A percentile compares a stretch with the other conserved stretches of the same genome.
Conservation (phyloP, 2,113 vertebrate species). For the Sakesphorus luctuosus region DNA sequence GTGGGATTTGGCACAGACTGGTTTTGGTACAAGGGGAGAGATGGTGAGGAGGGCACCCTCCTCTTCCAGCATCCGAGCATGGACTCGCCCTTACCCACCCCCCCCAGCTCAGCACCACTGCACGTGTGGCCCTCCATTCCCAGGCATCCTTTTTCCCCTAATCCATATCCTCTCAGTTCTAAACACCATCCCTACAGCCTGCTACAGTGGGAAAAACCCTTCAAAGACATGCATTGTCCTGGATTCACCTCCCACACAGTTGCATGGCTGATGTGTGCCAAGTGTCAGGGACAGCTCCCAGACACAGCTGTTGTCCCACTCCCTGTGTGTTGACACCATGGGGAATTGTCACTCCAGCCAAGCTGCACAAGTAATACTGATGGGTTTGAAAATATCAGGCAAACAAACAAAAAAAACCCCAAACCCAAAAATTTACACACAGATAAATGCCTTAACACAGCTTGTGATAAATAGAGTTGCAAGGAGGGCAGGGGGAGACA, state of each 20-base stretch:
- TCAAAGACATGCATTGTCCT: neutral
- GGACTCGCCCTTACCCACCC: neutral
- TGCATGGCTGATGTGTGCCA: neutral
- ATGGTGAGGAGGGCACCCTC: neutral
- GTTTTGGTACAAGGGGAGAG: neutral
- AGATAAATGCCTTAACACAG: neutral
- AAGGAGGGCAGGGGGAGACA: neutral
- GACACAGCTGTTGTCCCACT: neutral
- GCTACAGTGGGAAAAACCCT: neutral
- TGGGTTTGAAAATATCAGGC: neutral
- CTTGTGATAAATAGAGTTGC: neutral
- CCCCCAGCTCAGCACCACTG: neutral
- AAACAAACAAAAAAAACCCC: neutral
- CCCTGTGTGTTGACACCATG: neutral
- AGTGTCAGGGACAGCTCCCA: neutral
- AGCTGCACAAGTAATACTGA: neutral
- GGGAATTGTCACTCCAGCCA: neutral
- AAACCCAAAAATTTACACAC: neutral
- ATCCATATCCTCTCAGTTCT: neutral
- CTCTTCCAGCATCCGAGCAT: neutral
- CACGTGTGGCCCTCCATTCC: neutral
- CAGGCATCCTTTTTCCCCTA: neutral
- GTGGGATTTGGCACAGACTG: neutral
- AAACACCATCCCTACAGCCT: neutral
- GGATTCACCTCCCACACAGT: neutral